Conservation (phyloP, 2,888 invertebrate species). For the Heliothis peltigera region DNA sequence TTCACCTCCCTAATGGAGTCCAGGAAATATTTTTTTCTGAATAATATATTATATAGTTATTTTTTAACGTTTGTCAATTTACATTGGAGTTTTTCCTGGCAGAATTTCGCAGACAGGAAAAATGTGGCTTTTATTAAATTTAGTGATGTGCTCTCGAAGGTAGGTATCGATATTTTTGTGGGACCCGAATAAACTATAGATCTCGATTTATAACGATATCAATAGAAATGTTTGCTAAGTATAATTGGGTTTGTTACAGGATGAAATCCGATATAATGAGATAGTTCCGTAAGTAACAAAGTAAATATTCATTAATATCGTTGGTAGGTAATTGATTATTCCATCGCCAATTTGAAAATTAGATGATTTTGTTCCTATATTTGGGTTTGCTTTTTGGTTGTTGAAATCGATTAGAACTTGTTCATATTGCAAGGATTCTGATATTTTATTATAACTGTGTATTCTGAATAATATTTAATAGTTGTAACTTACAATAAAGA, state of each 20-base stretch:
- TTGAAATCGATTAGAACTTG: not conserved
- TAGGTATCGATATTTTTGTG: slow-evolving; percentile 20
- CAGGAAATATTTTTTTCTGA: not conserved
- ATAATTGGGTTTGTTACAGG: slow-evolving; percentile 60
- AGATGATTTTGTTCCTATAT: not conserved
- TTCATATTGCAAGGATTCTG: not conserved
- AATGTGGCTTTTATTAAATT: not conserved
- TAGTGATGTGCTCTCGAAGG: not conserved
- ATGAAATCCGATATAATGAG: slow-evolving; percentile 52
- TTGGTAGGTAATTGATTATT: slow-evolving; percentile 42
- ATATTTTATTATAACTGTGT: not conserved
- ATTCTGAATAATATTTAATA: not conserved
- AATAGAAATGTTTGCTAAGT: slow-evolving; percentile 59
- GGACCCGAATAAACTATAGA: slow-evolving; percentile 11
- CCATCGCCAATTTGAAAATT: slow-evolving; percentile 29
- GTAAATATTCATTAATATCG: slow-evolving; percentile 51
- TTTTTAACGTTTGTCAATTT: not conserved
- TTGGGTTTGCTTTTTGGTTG: slow-evolving; percentile 11
- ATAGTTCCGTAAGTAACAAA: slow-evolving; percentile 29
- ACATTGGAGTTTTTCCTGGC: too few relatives aligned
- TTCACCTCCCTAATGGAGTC: slow-evolving; percentile 11
- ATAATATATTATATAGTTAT: not conserved
- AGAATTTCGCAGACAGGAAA: too few relatives aligned
- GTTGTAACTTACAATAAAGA: too few relatives aligned
- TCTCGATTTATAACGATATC: slow-evolving; percentile 26